A percentile compares a stretch with the other conserved stretches of the same genome.
phyloP scores from a whole-genome alignment of 64 coral and sea anemone species.

The Catalaphyllia jardinei region DNA sequence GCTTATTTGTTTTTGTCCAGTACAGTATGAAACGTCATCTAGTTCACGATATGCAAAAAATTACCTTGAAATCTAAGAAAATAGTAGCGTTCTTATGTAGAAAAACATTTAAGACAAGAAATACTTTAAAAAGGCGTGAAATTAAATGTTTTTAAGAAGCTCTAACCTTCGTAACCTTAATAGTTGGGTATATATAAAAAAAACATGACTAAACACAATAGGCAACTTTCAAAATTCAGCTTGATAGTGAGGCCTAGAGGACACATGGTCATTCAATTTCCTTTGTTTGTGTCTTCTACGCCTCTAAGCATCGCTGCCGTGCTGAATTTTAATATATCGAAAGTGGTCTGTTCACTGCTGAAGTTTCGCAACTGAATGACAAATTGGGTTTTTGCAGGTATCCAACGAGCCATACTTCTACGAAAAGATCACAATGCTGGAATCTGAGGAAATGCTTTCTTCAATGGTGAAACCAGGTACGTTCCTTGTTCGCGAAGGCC shows the following conservation, averaged over 20 bases:
- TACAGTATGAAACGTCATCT: too few species aligned
- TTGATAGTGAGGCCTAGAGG: too few species aligned
- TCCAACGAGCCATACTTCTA: conserved; percentile 30
- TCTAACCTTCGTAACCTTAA: not conserved
- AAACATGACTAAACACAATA: not conserved
- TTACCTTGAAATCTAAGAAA: not conserved
- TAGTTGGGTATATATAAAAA: not conserved
- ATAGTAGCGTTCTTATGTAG: not conserved
- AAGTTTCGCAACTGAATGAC: not conserved
- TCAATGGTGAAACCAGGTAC: conserved; percentile 45
- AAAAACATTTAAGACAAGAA: too few species aligned
- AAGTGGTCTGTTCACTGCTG: not conserved
- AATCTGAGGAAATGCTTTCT: conserved; percentile 56
- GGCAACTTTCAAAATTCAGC: too few species aligned
- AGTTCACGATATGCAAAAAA: too few species aligned
- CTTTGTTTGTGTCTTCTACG: too few species aligned
- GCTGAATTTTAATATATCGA: too few species aligned
- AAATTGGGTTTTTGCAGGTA: conserved; percentile 13
- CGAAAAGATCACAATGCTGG: conserved; percentile 30
- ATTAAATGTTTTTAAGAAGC: not conserved
- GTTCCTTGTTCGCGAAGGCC: conserved; percentile 42
- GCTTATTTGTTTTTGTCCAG: too few species aligned
- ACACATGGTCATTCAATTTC: too few species aligned
- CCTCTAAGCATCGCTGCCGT: too few species aligned
- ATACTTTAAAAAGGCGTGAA: too few species aligned